A percentile compares a stretch with the other conserved stretches of the same genome.
Conservation (phyloP, 2,888 invertebrate species). For the Argynnis bischoffii region DNA sequence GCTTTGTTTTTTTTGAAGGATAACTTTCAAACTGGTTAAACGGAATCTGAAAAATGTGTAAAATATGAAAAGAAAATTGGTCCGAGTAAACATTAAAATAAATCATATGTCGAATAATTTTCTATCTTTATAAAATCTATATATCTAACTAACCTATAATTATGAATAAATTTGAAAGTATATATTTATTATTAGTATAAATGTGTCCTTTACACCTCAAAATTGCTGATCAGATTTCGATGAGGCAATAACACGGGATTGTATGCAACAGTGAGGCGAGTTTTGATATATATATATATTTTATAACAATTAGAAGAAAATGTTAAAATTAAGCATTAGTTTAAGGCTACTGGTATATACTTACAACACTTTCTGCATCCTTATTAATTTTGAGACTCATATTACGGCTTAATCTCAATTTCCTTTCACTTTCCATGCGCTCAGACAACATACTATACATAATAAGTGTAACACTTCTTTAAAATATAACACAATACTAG, state of each 20-base stretch:
- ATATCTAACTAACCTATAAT: no score
- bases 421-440: conserved; percentile 15
- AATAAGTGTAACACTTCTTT: conserved; percentile 4
- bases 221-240: no score
- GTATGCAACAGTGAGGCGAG: no score
- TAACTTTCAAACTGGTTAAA: conserved; percentile 20
- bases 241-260: no score
- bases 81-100: not conserved
- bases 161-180: no score
- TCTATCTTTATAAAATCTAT: no score
- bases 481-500: not conserved
- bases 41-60: conserved; percentile 30
- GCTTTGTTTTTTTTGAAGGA: conserved; percentile 49
- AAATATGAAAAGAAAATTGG: not conserved
- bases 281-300: no score
- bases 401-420: conserved; percentile 10
- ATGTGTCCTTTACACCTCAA: no score
- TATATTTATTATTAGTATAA: no score
- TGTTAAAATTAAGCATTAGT: no score
- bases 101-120: not conserved
- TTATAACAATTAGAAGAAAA: no score
- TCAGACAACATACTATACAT: conserved; percentile 26
- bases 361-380: conserved; percentile 40
- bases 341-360: conserved; percentile 15
- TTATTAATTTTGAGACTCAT: conserved; percentile 24